Conservation (phyloP, 2,113 vertebrate genomes). For the Heptranchias perlo region DNA sequence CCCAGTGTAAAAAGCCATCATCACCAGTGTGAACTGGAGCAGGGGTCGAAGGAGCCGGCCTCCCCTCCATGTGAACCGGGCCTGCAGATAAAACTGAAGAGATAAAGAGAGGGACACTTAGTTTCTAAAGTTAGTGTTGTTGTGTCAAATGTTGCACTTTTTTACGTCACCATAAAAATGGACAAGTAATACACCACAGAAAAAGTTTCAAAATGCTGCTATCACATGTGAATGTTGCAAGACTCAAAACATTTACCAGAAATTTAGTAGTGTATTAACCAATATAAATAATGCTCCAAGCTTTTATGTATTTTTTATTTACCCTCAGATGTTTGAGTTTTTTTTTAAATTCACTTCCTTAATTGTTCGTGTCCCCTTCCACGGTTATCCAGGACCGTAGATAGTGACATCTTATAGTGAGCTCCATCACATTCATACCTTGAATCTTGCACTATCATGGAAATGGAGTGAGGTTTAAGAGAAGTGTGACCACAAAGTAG, state of each 20-base stretch:
- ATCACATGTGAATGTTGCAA: neutral
- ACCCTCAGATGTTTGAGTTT: neutral
- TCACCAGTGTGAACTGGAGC: slow-evolving; percentile 91
- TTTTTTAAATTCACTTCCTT: neutral
- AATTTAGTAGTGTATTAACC: neutral
- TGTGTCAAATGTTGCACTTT: neutral
- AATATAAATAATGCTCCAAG: neutral
- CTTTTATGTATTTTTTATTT: neutral
- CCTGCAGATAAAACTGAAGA: slow-evolving; percentile 86
- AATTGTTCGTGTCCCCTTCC: neutral
- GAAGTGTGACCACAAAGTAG: neutral
- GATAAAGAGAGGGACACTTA: slow-evolving; percentile 34
- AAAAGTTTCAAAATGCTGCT: neutral
- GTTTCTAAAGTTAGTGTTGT: neutral
- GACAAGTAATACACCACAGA: neutral
- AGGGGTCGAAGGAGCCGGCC: slow-evolving; percentile 85
- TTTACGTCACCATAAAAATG: neutral
- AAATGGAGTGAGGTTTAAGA: neutral
- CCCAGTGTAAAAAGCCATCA: slow-evolving; percentile 96
- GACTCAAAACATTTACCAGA: neutral
- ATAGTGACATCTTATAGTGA: neutral
- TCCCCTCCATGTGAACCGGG: slow-evolving; percentile 87
- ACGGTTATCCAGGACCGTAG: neutral
- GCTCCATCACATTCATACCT: neutral
- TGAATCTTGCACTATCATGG: neutral